A percentile compares a stretch with the other conserved stretches of the same genome.
Conservation (phyloP, 2,113 vertebrate genomes). For the Gasterosteus nipponicus region DNA sequence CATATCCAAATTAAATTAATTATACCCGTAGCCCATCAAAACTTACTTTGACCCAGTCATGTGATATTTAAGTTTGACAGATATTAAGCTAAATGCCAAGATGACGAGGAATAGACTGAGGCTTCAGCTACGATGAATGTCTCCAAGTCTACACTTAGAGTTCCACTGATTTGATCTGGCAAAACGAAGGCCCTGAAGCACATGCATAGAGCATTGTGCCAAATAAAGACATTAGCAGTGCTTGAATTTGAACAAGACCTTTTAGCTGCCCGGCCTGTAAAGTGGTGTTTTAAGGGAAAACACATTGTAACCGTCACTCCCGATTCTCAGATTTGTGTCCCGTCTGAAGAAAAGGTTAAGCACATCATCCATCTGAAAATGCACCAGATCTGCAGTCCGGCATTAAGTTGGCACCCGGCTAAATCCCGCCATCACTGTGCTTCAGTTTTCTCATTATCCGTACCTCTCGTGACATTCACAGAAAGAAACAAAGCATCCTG, state of each 20-base stretch:
- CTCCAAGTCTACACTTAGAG: slow-evolving; percentile 56
- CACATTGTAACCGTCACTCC: slow-evolving; percentile 77
- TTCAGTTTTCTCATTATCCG: slow-evolving; percentile 72
- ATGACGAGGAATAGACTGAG: slow-evolving; percentile 50
- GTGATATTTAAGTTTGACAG: slow-evolving; percentile 54
- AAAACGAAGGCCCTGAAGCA: slow-evolving; percentile 57
- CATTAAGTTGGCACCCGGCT: slow-evolving; percentile 66
- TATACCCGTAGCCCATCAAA: not conserved
- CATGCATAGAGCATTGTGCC: slow-evolving; percentile 63
- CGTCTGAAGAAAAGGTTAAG: slow-evolving; percentile 80
- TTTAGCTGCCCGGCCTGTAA: slow-evolving; percentile 63
- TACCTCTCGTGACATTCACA: slow-evolving; percentile 76
- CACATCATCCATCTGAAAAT: slow-evolving; percentile 67
- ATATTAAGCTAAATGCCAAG: slow-evolving; percentile 65
- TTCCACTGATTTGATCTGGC: slow-evolving; percentile 61
- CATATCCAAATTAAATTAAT: slow-evolving; percentile 20
- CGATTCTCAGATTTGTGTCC: slow-evolving; percentile 65
- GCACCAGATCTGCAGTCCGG: slow-evolving; percentile 57
- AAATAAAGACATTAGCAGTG: slow-evolving; percentile 60
- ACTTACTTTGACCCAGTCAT: slow-evolving; percentile 33
- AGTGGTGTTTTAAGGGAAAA: slow-evolving; percentile 61
- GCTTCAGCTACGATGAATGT: slow-evolving; percentile 62
- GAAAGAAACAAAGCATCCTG: slow-evolving; percentile 78
- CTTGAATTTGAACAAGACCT: slow-evolving; percentile 77
- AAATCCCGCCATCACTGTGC: slow-evolving; percentile 67